Conservation (phyloP, 2,797 vertebrate species). For the Discoglossus pictus region DNA sequence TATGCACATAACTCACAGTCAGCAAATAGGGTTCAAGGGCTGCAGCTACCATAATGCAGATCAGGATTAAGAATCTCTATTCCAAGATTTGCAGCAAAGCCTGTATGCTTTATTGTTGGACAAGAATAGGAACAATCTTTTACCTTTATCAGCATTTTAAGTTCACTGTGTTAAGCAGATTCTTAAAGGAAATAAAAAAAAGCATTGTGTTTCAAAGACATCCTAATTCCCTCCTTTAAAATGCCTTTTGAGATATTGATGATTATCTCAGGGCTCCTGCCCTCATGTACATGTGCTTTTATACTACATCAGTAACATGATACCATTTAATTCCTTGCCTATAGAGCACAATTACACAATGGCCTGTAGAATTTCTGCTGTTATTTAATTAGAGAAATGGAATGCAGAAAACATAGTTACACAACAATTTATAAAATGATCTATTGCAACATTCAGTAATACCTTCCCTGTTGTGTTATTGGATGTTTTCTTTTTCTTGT, state of each 20-base stretch:
- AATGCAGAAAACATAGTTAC: too few relatives aligned
- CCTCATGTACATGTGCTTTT: slow-evolving; percentile 14
- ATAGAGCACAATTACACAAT: too few relatives aligned
- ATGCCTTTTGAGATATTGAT: slow-evolving; percentile 42
- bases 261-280: slow-evolving; percentile 38
- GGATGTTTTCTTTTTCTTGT: not conserved
- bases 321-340: slow-evolving; percentile 14
- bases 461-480: too few relatives aligned
- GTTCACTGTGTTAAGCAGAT: slow-evolving; percentile 43
- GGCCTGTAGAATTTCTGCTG: too few relatives aligned
- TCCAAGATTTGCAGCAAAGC: slow-evolving; percentile 19
- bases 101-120: slow-evolving; percentile 27
- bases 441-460: too few relatives aligned
- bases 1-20: not conserved
- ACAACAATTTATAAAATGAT: too few relatives aligned
- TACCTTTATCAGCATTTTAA: slow-evolving; percentile 36
- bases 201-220: slow-evolving; percentile 36
- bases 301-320: slow-evolving; percentile 20
- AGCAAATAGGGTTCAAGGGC: slow-evolving; percentile 20
- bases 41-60: slow-evolving; percentile 8
- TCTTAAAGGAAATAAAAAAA: slow-evolving; percentile 14
- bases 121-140: slow-evolving; percentile 28
- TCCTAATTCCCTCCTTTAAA: slow-evolving; percentile 41
- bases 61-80: slow-evolving; percentile 34
- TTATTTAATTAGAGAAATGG: too few relatives aligned